Base-by-base conservation (phyloP, 2,888 invertebrate species). In the Sphecodes monilicornis region DNA sequence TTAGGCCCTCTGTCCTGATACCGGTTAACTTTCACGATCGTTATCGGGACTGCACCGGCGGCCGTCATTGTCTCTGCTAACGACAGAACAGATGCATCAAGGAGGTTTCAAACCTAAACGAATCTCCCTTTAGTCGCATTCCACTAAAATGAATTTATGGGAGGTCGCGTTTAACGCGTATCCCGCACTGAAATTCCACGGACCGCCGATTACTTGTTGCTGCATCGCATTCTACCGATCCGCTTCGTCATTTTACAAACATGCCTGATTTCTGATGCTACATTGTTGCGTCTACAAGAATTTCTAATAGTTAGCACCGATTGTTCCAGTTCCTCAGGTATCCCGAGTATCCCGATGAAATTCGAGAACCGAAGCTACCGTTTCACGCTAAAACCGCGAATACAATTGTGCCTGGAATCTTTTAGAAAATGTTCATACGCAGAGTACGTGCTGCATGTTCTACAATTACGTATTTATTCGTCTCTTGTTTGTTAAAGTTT, bases 11-110 rank as follows among this genome's bases (percentile, higher is more conserved):
- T 32, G 71, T 82, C 81, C 81, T 87, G 89, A 86, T 87, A 87
- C 78, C 82, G 82, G 86, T 85, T 90, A 88, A 87, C 87, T 87
- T 86, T 81, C 82, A n/a, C 77, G 88, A 90, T 88, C 86, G 90
- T 85, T 89, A 89, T 88, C 86, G 79, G 54, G 54, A 73, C 60
- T 80, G 76, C 81, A 79, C 80, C 68, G 80, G 73, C 83, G 79
- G 81, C 74, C 85, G 76, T 79, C 69, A 68, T 74, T 77, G 71
- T 80, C 32, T 43, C 73, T 57, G 64, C 71, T 68, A 82, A 79
- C 78, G 66, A 74, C 41, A 60, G 60, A 43, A 18, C 70, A 54
- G 68, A 82, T 64, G 77, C 57, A 80, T 66, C 66, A 57, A 84
- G 78, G 22, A 71, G 32, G 22, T 29, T 50, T 41, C 36, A 11